Evolutionary conservation across 2,888 invertebrate species (phyloP), one percentile per base, ranked within the genome.

Genomic region (Pseudococcus jackbeardsleyi): DNA sequence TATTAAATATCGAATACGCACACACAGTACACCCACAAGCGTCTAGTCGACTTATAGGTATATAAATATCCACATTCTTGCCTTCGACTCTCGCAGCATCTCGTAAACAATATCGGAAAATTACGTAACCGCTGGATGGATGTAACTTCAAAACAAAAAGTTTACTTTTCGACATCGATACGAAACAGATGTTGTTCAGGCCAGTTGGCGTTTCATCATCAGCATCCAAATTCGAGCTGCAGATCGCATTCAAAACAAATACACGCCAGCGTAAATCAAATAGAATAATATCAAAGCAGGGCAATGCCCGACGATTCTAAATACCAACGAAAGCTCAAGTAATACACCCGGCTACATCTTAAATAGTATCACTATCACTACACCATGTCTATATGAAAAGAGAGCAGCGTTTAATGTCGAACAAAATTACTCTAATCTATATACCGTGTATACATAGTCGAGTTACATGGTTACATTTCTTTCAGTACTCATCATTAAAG

Each of bases 81-180:
- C 42, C 8, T 68, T 54, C n/a, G 17, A 42, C 42, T 42, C 42
- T 42, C 42, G 42, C 42, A 8, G n/a, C 8, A 82, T 82, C 79
- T 46, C n/a, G 46, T 72, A 72, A 72, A 72, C 72, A 72, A 72
- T 33, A 72, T 82, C 11, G 79, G 46, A 42, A 82, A 82, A 82
- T 82, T 82, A 82, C 79, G n/a, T 82, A 82, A 82, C 22, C 19
- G 19, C 46, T 46, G 17, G 79, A 82, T 46, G 6, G 79, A 82
- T 46, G 39, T 46, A 46, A 82, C 79, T 82, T 46, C 19, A 42
- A 82, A 82, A 42, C 42, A 82, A 46, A 82, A 46, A 42, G 79
- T 82, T 46, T 46, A 82, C 46, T 82, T 46, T 82, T 82, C 79
- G 46, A 82, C 72, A 72, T 72, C 72, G 72, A 82, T 82, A 82